A percentile compares a stretch with the other conserved stretches of the same genome.
Evolutionary conservation across 1,140 invertebrate genomes (phyloP).

Genomic region (Drosophila nigromelanica): DNA sequence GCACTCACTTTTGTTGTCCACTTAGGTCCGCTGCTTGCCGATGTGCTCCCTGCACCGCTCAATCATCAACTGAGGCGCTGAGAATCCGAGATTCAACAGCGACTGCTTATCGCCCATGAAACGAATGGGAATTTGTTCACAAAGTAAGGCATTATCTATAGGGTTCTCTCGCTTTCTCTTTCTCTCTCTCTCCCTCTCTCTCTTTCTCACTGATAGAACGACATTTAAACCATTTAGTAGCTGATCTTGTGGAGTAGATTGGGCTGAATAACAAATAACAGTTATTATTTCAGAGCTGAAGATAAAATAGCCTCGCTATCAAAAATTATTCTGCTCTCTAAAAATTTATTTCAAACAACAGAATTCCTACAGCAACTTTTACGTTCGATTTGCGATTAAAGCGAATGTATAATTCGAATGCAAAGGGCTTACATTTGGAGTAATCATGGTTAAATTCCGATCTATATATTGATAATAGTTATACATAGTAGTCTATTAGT

Average conservation of each 20-base stretch:
- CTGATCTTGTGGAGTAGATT: neutral
- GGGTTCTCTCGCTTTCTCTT: neutral
- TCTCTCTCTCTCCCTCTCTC: neutral
- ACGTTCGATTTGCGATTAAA: too few relatives aligned
- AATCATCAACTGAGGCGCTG: conserved; percentile 30
- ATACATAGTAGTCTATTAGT: too few relatives aligned
- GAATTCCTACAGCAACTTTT: too few relatives aligned
- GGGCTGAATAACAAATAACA: neutral
- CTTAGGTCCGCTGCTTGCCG: conserved; percentile 21
- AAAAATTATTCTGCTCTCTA: too few relatives aligned
- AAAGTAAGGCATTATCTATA: conserved; percentile 5
- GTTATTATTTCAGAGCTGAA: neutral
- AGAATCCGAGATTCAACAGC: neutral
- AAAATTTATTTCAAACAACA: neutral
- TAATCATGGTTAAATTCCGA: too few relatives aligned
- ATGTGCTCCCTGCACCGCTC: conserved; percentile 31
- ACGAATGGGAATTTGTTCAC: neutral
- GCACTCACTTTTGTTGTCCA: conserved; percentile 46
- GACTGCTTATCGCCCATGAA: conserved; percentile 26
- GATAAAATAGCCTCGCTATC: neutral
- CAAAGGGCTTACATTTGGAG: too few relatives aligned
- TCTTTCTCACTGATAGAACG: neutral
- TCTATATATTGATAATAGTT: too few relatives aligned
- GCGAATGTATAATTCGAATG: too few relatives aligned
- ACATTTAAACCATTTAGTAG: neutral